These are phyloP conservation scores for Aelia acuminata DNA, from an alignment of 2,888 invertebrate species.

Conservation along the genomic window DNA sequence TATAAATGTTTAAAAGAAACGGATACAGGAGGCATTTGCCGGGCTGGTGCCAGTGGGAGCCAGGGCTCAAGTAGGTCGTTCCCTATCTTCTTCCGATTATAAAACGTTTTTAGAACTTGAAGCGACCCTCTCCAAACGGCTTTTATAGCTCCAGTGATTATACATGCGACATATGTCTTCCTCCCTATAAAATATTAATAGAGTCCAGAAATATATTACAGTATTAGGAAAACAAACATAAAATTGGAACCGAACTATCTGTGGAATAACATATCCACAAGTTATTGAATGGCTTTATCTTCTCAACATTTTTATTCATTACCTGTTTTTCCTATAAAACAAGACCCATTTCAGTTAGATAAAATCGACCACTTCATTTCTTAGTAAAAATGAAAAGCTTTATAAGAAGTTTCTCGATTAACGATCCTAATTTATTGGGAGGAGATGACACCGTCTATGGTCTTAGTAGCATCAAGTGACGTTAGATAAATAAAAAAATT, in stretches of 20 bases:
- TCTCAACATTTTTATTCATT: too few species aligned
- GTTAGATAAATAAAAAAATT: too few species aligned
- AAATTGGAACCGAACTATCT: neutral
- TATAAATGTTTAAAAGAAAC: slow-evolving; percentile 23
- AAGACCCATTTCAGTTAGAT: too few species aligned
- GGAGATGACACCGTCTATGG: too few species aligned
- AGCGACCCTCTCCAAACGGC: neutral
- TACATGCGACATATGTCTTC: slow-evolving; percentile 33
- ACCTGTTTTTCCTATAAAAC: too few species aligned
- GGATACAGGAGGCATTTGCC: slow-evolving; percentile 4
- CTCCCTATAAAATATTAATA: neutral
- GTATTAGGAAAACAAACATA: neutral
- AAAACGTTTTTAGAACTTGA: slow-evolving; percentile 35
- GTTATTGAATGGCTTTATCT: too few species aligned
- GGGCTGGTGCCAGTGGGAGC: neutral
- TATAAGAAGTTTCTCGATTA: too few species aligned
- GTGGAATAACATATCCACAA: neutral
- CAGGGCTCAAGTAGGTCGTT: slow-evolving; percentile 21
- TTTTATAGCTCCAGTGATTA: slow-evolving; percentile 10
- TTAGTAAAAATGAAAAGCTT: too few species aligned
- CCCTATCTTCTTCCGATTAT: slow-evolving; percentile 33
- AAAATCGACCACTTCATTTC: too few species aligned
- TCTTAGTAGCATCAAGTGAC: too few species aligned
- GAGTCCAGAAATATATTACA: neutral
- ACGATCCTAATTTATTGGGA: too few species aligned